Percentiles rank a stretch among this genome's conserved stretches.
Conservation (phyloP, 2,113 vertebrate species). For the Hippopotamus amphibius region DNA sequence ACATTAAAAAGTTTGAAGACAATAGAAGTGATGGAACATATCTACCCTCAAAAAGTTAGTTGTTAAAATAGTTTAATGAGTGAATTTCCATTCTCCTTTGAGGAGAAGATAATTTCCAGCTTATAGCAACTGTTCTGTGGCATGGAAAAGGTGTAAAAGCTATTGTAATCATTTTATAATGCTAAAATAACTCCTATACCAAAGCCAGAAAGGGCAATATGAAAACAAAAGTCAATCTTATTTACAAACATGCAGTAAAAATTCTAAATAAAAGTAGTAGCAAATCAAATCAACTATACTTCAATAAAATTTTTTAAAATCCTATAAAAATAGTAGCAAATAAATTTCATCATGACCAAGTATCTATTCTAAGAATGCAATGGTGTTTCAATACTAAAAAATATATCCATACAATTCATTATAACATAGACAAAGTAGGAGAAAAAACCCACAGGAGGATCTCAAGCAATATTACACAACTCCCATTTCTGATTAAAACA, state of each 20-base stretch:
- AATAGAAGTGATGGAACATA: not conserved
- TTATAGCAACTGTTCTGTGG: not conserved
- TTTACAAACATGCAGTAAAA: not conserved
- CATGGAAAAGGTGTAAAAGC: conserved; percentile 4
- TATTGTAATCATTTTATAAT: conserved; percentile 24
- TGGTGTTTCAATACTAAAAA: not conserved
- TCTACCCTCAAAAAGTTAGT: not conserved
- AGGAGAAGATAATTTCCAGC: conserved; percentile 10
- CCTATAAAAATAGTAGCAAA: conserved; percentile 33
- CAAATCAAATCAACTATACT: not conserved
- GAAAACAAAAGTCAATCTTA: conserved; percentile 6
- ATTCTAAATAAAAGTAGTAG: conserved; percentile 19
- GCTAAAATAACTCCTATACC: not conserved
- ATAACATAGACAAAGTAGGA: not conserved
- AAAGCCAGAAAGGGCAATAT: not conserved
- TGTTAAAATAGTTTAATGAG: conserved; percentile 14
- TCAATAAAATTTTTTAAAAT: not conserved
- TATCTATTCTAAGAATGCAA: conserved; percentile 10
- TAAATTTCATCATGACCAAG: not conserved
- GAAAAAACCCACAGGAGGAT: not conserved
- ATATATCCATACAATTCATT: not conserved
- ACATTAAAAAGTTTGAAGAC: not conserved
- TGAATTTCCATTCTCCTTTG: not conserved
- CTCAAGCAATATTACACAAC: not conserved
- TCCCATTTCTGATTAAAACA: not conserved